phyloP scores from a whole-genome alignment of 1,140 invertebrate species.

The Rhizoglyphus robini region DNA sequence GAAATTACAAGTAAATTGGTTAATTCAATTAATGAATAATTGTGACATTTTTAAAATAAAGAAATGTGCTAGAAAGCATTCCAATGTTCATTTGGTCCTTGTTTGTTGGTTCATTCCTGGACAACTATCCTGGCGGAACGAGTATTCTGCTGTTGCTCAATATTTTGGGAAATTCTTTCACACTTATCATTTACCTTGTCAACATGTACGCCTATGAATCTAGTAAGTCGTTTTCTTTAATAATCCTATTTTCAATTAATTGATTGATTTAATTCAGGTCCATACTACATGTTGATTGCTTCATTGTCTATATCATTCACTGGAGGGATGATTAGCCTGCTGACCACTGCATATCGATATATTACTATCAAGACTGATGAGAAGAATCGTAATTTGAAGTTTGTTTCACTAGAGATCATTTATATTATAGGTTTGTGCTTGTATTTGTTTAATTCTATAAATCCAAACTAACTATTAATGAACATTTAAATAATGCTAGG shows the following conservation, averaged over 20 bases:
- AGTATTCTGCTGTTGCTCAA: neutral
- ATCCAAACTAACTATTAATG: too few species aligned
- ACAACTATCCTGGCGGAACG: neutral
- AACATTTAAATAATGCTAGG: neutral
- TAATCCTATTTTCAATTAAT: too few species aligned
- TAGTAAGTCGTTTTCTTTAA: too few species aligned
- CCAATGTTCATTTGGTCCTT: slow-evolving; percentile 4
- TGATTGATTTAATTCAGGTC: too few species aligned
- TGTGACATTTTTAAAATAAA: neutral
- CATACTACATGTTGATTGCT: neutral
- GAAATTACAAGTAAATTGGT: slow-evolving; percentile 1
- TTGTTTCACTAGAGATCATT: neutral
- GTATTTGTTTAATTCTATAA: neutral
- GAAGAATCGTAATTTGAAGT: neutral
- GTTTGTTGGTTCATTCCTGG: slow-evolving; percentile 17
- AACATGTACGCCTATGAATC: neutral
- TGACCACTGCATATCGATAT: neutral
- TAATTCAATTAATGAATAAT: neutral
- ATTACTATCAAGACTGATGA: slow-evolving; percentile 2
- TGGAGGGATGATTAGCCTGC: neutral
- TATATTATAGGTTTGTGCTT: neutral
- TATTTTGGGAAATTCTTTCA: neutral
- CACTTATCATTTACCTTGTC: neutral
- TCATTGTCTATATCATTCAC: neutral
- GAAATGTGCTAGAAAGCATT: neutral